phyloP scores from a whole-genome alignment of 2,888 invertebrate genomes.

The Julus scanicus region DNA sequence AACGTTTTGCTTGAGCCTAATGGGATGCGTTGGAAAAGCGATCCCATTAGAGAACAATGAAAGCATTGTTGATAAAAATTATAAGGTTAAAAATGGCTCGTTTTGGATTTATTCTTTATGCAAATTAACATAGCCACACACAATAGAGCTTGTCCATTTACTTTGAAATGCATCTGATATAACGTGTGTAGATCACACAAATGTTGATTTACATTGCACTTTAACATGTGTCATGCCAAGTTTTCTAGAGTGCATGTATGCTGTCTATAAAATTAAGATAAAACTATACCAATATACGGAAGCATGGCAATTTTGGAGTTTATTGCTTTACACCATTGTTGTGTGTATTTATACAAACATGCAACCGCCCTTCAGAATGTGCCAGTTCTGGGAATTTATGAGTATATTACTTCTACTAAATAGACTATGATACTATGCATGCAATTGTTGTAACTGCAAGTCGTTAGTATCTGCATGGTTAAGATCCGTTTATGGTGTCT shows the following conservation, averaged over 20 bases:
- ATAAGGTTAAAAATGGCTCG: background rate
- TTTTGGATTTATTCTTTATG: slow-evolving; percentile 35
- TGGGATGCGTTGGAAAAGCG: background rate
- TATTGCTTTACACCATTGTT: background rate
- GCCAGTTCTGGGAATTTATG: background rate
- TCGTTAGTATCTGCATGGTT: background rate
- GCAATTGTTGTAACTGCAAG: background rate
- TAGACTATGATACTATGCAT: background rate
- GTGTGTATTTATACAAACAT: background rate
- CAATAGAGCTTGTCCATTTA: background rate
- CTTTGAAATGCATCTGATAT: background rate
- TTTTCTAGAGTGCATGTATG: background rate
- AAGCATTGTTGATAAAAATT: slow-evolving; percentile 8
- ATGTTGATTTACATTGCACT: background rate
- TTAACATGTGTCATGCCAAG: background rate
- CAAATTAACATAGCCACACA: background rate
- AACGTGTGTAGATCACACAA: background rate
- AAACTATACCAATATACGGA: background rate
- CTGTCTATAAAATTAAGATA: slow-evolving; percentile 4
- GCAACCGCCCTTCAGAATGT: background rate
- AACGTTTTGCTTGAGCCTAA: background rate
- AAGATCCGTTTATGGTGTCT: background rate
- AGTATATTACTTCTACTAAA: background rate
- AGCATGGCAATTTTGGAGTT: background rate
- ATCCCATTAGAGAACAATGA: slow-evolving; percentile 24